Evolutionary conservation across 2,888 invertebrate species (phyloP), one percentile per base, ranked within the genome.

Genomic region (Xestia sexstrigata): DNA sequence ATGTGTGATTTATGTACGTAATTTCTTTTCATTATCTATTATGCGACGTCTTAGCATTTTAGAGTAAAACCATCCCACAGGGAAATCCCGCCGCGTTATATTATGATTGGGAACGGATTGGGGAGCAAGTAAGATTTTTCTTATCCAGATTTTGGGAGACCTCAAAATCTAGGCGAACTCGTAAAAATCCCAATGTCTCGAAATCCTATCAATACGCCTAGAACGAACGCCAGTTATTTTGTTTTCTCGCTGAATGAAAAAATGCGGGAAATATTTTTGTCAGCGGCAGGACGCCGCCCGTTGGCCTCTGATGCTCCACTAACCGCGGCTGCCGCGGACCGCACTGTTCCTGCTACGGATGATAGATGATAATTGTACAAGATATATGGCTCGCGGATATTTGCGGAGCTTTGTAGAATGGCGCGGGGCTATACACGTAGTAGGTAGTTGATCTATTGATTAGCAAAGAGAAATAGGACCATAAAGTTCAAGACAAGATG

Each of bases 221-320:
- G 39, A 68, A 49, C 35, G 62, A 80, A 80, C 47, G 71, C 30
- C 70, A 66, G 79, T 55, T 81, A 73, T 87, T 88, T 78, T 76
- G 74, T 82, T 84, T 76, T 69, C 35, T 65, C 58, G 58, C n/a
- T 67, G 55, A 76, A 78, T 55, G 68, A 76, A 75, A 78, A 80
- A 76, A 67, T 76, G 71, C 35, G 72, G 66, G 67, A 39, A 72
- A 78, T 68, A 84, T 89, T 87, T 89, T 83, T 83, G 88, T 87
- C 80, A 83, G 60, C 63, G 75, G 62, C 84, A 88, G 85, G 70
- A 77, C 42, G 15, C 65, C 4, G 23, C 65, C 52, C 68, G 67
- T 71, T 70, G 65, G 52, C n/a, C 68, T 49, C 39, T 58, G n/a
- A n/a, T n/a, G 39, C 60, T 52, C 78, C 74, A 45, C 77, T 55